These are phyloP conservation scores for Ischnus inquisitorius DNA, from an alignment of 2,888 invertebrate genomes.

Conservation along the genomic window DNA sequence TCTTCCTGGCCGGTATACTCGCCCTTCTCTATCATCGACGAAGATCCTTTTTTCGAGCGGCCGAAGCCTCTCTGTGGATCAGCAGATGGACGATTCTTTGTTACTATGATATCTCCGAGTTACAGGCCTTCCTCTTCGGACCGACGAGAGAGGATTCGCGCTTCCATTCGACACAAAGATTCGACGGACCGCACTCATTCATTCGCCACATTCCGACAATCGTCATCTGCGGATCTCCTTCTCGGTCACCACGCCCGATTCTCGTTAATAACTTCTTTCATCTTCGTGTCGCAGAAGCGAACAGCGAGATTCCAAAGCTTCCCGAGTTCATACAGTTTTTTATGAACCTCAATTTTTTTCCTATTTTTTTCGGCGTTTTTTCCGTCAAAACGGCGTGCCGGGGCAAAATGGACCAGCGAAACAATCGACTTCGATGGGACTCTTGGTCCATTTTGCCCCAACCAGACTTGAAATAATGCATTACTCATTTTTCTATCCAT, in stretches of 20 bases:
- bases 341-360: neutral
- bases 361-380: neutral
- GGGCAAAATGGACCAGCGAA: no score
- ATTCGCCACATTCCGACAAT: slow-evolving; percentile 75
- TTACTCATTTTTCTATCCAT: no score
- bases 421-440: no score
- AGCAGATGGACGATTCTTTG: slow-evolving; percentile 39
- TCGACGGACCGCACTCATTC: slow-evolving; percentile 66
- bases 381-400: no score
- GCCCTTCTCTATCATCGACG: slow-evolving; percentile 2
- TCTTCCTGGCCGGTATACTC: neutral
- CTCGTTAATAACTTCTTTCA: slow-evolving; percentile 35
- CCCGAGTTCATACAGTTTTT: no score
- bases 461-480: no score
- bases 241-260: slow-evolving; percentile 70
- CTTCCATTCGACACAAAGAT: slow-evolving; percentile 62
- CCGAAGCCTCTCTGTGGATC: neutral
- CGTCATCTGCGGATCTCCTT: slow-evolving; percentile 54
- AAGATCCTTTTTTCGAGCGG: slow-evolving; percentile 1
- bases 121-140: slow-evolving; percentile 68
- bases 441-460: no score
- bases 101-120: slow-evolving; percentile 68
- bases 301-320: no score
- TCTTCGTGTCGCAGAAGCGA: neutral
- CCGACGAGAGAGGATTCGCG: slow-evolving; percentile 9